Evolutionary conservation across 2,888 invertebrate genomes (phyloP).

Genomic region (Rotaria socialis): DNA sequence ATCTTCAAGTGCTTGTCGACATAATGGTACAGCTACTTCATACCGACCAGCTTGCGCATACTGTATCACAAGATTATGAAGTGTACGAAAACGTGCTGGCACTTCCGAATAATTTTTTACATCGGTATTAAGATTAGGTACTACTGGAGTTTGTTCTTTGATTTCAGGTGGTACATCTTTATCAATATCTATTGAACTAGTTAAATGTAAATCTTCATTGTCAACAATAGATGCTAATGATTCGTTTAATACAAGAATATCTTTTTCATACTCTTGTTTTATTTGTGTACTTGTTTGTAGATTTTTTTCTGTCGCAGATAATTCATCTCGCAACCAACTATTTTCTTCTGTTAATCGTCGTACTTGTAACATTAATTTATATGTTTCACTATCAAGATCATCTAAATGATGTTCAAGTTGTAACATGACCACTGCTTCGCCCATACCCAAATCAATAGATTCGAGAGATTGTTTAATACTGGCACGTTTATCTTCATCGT

Average conservation of each 20-base stretch:
- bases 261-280: conserved; percentile 3
- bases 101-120: conserved; percentile 6
- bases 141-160: neutral
- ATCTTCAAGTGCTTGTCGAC: conserved; percentile 97
- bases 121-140: too few relatives aligned
- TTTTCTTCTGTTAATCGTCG: conserved; percentile 67
- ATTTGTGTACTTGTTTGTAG: neutral
- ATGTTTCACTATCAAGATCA: neutral
- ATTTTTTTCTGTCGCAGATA: conserved; percentile 57
- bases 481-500: neutral
- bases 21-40: conserved; percentile 89
- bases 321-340: conserved; percentile 95
- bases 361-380: conserved; percentile 31
- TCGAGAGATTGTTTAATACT: conserved; percentile 10
- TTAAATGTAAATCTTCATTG: conserved; percentile 63
- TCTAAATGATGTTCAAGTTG: conserved; percentile 12
- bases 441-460: conserved; percentile 8
- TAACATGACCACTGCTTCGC: neutral
- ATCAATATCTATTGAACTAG: conserved; percentile 5
- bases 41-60: conserved; percentile 72
- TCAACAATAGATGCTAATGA: neutral
- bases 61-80: conserved; percentile 98
- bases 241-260: conserved; percentile 11
- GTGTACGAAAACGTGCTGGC: conserved; percentile 70
- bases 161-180: neutral